Percentiles rank a stretch among this genome's conserved stretches.
phyloP scores from a whole-genome alignment of 35 echinoderm and acorn worm species.

The Heliocidaris tuberculata region DNA sequence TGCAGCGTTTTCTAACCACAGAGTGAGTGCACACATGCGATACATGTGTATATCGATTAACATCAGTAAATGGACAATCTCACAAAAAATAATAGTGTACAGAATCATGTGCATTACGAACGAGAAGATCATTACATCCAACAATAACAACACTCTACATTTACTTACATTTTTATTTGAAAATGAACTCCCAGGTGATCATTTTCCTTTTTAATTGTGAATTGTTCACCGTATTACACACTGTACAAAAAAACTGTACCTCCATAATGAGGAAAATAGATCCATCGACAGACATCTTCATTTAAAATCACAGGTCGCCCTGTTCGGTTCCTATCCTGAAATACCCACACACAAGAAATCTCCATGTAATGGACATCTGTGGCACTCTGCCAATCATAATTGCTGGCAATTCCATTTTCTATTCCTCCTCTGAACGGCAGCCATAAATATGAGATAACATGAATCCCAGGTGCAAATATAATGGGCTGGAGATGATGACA shows the following conservation, averaged over 20 bases:
- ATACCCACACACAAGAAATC: not conserved
- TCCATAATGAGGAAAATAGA: not conserved
- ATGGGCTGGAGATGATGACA: not conserved
- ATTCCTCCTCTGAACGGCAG: not conserved
- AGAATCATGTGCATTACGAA: not conserved
- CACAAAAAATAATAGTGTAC: not conserved
- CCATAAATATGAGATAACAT: slow-evolving; percentile 18
- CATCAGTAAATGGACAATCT: not conserved
- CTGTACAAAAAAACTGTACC: not conserved
- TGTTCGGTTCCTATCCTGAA: not conserved
- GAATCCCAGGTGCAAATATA: not conserved
- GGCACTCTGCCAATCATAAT: slow-evolving; percentile 16
- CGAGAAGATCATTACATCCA: too few relatives aligned
- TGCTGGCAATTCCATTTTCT: slow-evolving; percentile 2
- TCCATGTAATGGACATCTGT: not conserved
- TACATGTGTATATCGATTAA: not conserved
- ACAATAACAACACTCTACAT: too few relatives aligned
- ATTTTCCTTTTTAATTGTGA: not conserved
- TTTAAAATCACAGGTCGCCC: not conserved
- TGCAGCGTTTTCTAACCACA: too few relatives aligned
- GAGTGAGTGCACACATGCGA: too few relatives aligned
- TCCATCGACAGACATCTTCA: not conserved
- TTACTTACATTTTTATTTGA: too few relatives aligned
- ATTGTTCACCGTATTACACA: not conserved
- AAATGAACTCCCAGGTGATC: too few relatives aligned